These are phyloP conservation scores for Gymnodraco acuticeps DNA, from an alignment of 2,797 vertebrate species.

Conservation along the genomic window DNA sequence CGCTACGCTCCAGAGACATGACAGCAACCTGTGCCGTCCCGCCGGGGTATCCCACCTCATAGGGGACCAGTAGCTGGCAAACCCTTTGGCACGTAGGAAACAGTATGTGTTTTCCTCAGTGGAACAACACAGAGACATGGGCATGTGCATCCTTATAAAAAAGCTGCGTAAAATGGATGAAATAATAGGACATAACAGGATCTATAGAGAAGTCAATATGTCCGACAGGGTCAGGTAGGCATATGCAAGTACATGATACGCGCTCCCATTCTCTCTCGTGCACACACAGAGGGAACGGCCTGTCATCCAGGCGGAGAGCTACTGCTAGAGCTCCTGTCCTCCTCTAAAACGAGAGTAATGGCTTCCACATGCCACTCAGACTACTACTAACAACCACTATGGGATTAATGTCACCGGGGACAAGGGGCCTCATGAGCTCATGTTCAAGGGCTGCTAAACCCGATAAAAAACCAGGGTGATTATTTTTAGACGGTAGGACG, in stretches of 20 bases:
- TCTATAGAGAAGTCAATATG: conserved; percentile 46
- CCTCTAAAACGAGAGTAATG: conserved; percentile 85
- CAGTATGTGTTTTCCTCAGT: conserved; percentile 43
- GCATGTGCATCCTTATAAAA: conserved; percentile 29
- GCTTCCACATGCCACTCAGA: conserved; percentile 84
- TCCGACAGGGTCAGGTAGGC: conserved; percentile 56
- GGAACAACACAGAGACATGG: conserved; percentile 19
- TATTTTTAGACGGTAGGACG: conserved; percentile 74
- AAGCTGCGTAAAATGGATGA: conserved; percentile 23
- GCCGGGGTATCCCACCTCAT: conserved; percentile 80
- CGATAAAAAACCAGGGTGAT: conserved; percentile 74
- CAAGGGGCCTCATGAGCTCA: conserved; percentile 81
- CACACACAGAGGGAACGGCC: conserved; percentile 51
- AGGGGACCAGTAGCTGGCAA: conserved; percentile 65
- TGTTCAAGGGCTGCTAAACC: conserved; percentile 76
- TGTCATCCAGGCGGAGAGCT: conserved; percentile 67
- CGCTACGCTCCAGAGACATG: conserved; percentile 82
- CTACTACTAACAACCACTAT: conserved; percentile 77
- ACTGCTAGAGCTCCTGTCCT: conserved; percentile 68
- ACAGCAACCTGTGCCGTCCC: conserved; percentile 84
- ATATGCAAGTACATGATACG: conserved; percentile 53
- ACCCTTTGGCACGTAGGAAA: conserved; percentile 57
- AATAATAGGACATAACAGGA: conserved; percentile 45
- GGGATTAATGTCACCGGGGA: conserved; percentile 81
- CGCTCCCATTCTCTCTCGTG: conserved; percentile 31